A percentile compares a stretch with the other conserved stretches of the same genome.
Conservation (phyloP, 2,888 invertebrate species). For the Rhagophthalmus giganteus region DNA sequence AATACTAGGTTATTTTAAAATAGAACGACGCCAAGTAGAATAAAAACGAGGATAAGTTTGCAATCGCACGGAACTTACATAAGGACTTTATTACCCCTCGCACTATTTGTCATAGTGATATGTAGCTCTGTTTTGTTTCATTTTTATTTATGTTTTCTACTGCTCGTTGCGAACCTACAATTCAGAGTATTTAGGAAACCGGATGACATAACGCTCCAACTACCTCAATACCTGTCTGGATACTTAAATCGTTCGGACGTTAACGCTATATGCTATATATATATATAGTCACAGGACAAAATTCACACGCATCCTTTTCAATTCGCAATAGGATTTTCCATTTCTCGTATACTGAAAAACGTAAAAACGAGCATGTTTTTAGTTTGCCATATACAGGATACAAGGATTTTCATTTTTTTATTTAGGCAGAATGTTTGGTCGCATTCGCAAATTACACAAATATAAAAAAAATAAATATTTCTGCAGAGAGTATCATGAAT, state of each 20-base stretch:
- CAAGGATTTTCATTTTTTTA: too few relatives aligned
- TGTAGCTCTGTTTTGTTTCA: conserved; percentile 13
- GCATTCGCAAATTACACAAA: too few relatives aligned
- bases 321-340: too few relatives aligned
- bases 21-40: conserved; percentile 11
- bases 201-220: conserved; percentile 10
- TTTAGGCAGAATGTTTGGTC: too few relatives aligned
- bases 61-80: conserved; percentile 15
- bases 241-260: conserved; percentile 16
- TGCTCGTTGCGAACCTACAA: background rate
- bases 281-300: conserved; percentile 2
- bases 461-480: too few relatives aligned
- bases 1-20: conserved; percentile 21
- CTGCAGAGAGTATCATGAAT: too few relatives aligned
- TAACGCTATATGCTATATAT: conserved; percentile 7
- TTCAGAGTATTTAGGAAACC: conserved; percentile 10
- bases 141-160: conserved; percentile 4
- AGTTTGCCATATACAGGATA: too few relatives aligned
- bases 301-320: too few relatives aligned
- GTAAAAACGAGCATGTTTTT: too few relatives aligned
- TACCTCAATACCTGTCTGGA: conserved; percentile 4
- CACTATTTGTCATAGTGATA: conserved; percentile 19
- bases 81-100: conserved; percentile 15
- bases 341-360: too few relatives aligned
- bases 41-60: conserved; percentile 19